A percentile compares a stretch with the other conserved stretches of the same genome.
Conservation (phyloP, 53 echinoderm and acorn worm species). For the Mesocentrotus franciscanus region DNA sequence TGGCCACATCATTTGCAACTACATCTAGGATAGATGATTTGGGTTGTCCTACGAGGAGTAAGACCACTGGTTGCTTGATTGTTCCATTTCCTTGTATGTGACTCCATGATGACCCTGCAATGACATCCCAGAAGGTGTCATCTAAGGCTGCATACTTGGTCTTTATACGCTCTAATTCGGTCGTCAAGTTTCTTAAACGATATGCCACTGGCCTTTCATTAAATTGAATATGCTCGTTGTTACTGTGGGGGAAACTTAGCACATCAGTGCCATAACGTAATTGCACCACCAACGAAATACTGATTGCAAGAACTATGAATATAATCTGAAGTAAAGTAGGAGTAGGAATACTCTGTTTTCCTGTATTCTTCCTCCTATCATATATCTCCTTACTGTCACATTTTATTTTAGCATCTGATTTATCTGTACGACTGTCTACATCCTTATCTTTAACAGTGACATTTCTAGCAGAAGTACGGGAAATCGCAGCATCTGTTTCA, state of each 20-base stretch:
- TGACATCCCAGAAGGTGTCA: conserved; percentile 69
- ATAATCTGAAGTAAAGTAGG: background rate
- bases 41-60: conserved; percentile 66
- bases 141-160: conserved; percentile 20
- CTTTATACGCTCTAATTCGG: conserved; percentile 1
- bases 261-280: background rate
- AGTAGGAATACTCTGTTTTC: background rate
- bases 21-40: conserved; percentile 25
- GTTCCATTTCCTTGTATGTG: conserved; percentile 39
- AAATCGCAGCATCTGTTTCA: conserved; percentile 29
- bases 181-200: conserved; percentile 33
- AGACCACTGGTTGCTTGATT: conserved; percentile 67
- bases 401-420: background rate
- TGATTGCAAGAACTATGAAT: background rate
- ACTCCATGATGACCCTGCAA: conserved; percentile 66
- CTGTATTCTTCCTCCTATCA: background rate
- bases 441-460: background rate
- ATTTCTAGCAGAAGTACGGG: background rate
- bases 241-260: background rate
- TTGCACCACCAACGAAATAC: background rate
- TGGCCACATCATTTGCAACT: conserved; percentile 63
- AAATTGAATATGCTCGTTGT: background rate
- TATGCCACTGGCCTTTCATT: conserved; percentile 1
- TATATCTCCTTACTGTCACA: background rate
- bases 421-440: background rate